A percentile compares a stretch with the other conserved stretches of the same genome.
These are phyloP conservation scores for Mercenaria mercenaria DNA, from an alignment of 1,140 invertebrate species.

Conservation along the genomic window DNA sequence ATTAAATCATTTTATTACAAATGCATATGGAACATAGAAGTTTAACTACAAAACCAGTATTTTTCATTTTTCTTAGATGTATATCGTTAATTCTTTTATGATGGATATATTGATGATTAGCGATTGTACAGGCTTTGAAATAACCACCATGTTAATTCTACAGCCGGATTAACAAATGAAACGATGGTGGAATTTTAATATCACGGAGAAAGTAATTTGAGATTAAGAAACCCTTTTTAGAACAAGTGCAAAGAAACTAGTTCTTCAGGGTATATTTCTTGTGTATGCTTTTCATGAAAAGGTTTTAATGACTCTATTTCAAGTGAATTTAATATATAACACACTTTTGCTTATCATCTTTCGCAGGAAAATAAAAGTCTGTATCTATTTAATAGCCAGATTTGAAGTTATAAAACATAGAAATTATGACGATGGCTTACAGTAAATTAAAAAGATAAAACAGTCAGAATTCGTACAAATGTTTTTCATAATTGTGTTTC, in stretches of 20 bases:
- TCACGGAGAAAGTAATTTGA: slow-evolving; percentile 7
- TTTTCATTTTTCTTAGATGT: slow-evolving; percentile 34
- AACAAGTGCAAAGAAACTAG: not conserved
- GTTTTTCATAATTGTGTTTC: slow-evolving; percentile 36
- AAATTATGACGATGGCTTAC: slow-evolving; percentile 32
- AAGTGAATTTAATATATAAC: slow-evolving; percentile 52
- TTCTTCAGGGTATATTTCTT: slow-evolving; percentile 22
- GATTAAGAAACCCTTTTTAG: slow-evolving; percentile 20
- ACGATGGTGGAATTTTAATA: not conserved
- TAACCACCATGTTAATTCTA: not conserved
- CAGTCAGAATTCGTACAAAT: slow-evolving; percentile 33
- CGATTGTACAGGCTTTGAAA: not conserved
- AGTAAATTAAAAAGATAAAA: slow-evolving; percentile 48
- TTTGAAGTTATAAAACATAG: not conserved
- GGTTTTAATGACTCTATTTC: slow-evolving; percentile 33
- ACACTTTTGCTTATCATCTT: slow-evolving; percentile 40
- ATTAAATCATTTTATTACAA: slow-evolving; percentile 25
- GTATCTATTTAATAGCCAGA: slow-evolving; percentile 38
- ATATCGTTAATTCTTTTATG: slow-evolving; percentile 46
- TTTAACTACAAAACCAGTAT: slow-evolving; percentile 20
- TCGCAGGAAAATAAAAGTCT: slow-evolving; percentile 30
- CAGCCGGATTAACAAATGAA: slow-evolving; percentile 25
- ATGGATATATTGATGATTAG: not conserved
- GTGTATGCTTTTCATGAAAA: slow-evolving; percentile 10
- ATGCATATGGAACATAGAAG: slow-evolving; percentile 36